These are phyloP conservation scores for Tortricodes alternella DNA, from an alignment of 2,888 invertebrate genomes.

Conservation along the genomic window DNA sequence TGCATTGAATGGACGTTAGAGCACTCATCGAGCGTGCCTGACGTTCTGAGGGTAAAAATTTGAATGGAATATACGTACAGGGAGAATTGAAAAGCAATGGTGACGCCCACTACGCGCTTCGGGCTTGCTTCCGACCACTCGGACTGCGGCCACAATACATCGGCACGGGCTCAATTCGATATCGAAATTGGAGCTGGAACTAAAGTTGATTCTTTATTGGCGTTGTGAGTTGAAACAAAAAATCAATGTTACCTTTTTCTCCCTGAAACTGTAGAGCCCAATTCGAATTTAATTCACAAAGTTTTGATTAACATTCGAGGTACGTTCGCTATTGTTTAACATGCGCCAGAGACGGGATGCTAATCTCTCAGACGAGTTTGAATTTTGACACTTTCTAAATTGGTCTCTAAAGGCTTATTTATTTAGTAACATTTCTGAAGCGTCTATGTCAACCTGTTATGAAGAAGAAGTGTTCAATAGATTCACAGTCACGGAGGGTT, in stretches of 20 bases:
- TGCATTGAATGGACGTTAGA: conserved; percentile 77
- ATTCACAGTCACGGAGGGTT: conserved; percentile 77
- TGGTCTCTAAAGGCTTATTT: conserved; percentile 54
- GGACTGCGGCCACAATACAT: conserved; percentile 67
- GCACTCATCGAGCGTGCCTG: conserved; percentile 70
- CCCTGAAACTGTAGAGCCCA: conserved; percentile 1
- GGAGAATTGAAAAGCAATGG: conserved; percentile 53
- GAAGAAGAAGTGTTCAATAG: conserved; percentile 58
- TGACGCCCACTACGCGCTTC: conserved; percentile 56
- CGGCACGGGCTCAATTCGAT: conserved; percentile 66
- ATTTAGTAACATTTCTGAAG: conserved; percentile 48
- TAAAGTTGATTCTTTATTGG: conserved; percentile 45
- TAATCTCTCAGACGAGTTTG: conserved; percentile 41
- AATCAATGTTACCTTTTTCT: background rate
- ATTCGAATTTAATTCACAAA: conserved; percentile 18
- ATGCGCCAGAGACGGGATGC: conserved; percentile 17
- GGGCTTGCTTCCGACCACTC: conserved; percentile 71
- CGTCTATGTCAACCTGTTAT: conserved; percentile 47
- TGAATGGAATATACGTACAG: conserved; percentile 73
- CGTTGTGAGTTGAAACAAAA: conserved; percentile 27
- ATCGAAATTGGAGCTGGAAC: conserved; percentile 72
- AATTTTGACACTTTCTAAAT: conserved; percentile 52
- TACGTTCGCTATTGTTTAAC: conserved; percentile 25
- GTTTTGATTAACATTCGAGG: conserved; percentile 28
- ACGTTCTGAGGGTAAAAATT: conserved; percentile 76